Conservation (phyloP, 2,797 vertebrate genomes). For the Hippocampus kuda region DNA sequence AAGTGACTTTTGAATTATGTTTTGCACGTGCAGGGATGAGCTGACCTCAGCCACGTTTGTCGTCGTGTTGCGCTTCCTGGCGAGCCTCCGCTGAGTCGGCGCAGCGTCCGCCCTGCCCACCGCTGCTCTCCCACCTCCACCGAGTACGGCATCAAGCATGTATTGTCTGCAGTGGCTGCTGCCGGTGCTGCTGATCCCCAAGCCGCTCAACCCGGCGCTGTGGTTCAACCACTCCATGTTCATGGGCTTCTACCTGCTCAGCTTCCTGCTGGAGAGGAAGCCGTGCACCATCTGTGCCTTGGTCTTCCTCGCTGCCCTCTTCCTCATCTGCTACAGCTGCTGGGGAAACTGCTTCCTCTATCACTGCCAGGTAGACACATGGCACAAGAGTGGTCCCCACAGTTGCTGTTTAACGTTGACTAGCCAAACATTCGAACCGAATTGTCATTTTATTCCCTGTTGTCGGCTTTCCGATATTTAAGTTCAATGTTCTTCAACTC, state of each 20-base stretch:
- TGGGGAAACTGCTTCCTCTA: conserved; percentile 99
- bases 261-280: conserved; percentile 97
- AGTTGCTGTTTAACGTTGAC: too few species aligned
- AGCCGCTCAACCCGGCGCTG: conserved; percentile 93
- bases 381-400: too few species aligned
- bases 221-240: conserved; percentile 99
- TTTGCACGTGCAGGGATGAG: conserved; percentile 36
- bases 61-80: conserved; percentile 20
- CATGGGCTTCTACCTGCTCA: conserved; percentile 99
- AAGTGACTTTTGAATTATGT: neutral
- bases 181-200: conserved; percentile 96
- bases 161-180: conserved; percentile 99
- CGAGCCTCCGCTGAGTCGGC: conserved; percentile 1
- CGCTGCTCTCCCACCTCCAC: conserved; percentile 18
- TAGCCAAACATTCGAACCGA: too few species aligned
- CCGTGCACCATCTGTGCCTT: conserved; percentile 99
- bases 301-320: conserved; percentile 94
- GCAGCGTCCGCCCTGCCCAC: conserved; percentile 9
- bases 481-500: too few species aligned
- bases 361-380: conserved; percentile 72
- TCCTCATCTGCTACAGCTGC: conserved; percentile 99
- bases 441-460: too few species aligned
- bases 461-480: too few species aligned
- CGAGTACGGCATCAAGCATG: conserved; percentile 60
- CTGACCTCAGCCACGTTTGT: conserved; percentile 33